Conservation (phyloP, 2,113 vertebrate species). For the Cathartes aura region DNA sequence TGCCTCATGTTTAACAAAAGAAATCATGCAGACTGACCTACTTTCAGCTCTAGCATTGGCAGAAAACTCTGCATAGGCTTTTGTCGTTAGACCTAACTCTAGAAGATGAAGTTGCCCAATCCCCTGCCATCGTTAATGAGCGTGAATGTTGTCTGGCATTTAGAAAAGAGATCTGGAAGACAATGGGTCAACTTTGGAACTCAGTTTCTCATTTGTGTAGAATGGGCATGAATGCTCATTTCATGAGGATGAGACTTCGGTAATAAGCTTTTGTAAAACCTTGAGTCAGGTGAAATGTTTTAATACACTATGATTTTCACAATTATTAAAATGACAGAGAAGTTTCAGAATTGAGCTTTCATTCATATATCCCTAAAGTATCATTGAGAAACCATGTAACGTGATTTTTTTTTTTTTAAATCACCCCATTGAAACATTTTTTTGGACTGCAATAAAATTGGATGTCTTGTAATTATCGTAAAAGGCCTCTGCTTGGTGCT, state of each 20-base stretch:
- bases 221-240: neutral
- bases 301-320: neutral
- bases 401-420: neutral
- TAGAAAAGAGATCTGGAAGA: neutral
- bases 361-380: neutral
- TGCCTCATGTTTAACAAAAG: neutral
- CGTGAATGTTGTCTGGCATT: neutral
- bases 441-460: neutral
- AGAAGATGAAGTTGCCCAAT: neutral
- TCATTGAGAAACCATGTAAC: neutral
- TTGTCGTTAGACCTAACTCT: neutral
- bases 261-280: neutral
- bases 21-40: neutral
- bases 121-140: neutral
- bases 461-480: neutral
- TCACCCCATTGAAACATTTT: neutral
- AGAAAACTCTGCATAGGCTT: neutral
- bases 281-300: neutral
- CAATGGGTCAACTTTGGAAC: neutral
- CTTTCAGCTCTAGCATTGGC: neutral
- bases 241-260: neutral
- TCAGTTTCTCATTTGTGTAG: neutral
- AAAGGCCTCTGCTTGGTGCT: neutral
- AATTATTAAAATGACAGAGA: neutral
- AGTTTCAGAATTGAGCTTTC: neutral